Evolutionary conservation across 1,140 invertebrate genomes (phyloP).

Genomic region (Polypedilum vanderplanki): DNA sequence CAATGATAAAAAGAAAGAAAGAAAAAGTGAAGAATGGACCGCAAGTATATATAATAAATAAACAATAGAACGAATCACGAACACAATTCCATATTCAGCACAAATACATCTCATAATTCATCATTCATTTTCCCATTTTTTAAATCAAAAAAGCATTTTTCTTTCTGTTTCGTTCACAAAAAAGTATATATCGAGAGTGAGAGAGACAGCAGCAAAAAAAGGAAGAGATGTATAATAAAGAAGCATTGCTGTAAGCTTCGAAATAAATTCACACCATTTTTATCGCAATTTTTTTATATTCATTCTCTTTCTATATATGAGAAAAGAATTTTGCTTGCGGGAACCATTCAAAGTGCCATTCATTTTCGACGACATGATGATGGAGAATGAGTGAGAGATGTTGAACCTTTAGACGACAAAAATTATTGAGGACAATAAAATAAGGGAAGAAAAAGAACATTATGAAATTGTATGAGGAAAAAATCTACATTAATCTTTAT

Average conservation of each 20-base stretch:
- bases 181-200: neutral
- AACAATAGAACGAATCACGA: neutral
- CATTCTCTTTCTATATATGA: neutral
- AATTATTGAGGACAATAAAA: slow-evolving; percentile 1
- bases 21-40: too few species aligned
- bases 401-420: neutral
- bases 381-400: slow-evolving; percentile 7
- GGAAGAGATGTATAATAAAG: slow-evolving; percentile 11
- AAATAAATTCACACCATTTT: slow-evolving; percentile 19
- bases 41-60: neutral
- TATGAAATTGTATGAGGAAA: neutral
- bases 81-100: neutral
- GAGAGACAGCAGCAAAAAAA: neutral
- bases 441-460: neutral
- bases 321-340: neutral
- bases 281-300: slow-evolving; percentile 6
- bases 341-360: slow-evolving; percentile 11
- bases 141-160: slow-evolving; percentile 17
- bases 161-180: neutral
- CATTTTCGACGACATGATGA: slow-evolving; percentile 11
- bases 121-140: slow-evolving; percentile 24
- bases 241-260: neutral
- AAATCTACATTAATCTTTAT: neutral
- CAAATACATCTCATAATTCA: slow-evolving; percentile 14
- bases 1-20: too few species aligned